Evolutionary conservation across 2,113 vertebrate species (phyloP), one percentile per base, ranked within the genome.

Genomic region (Limnothrissa miodon): DNA sequence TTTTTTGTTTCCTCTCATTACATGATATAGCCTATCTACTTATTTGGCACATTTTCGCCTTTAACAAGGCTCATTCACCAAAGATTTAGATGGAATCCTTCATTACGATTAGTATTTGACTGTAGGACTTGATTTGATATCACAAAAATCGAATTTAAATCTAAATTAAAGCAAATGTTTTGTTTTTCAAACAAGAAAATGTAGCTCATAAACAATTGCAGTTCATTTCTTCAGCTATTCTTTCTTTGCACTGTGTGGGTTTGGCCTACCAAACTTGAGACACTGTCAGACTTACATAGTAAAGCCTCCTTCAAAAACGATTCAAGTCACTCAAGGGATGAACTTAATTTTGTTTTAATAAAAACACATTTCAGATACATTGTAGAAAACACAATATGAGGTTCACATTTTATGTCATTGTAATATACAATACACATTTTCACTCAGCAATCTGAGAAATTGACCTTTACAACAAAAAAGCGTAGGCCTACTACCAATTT

Each of bases 401-500:
- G 45, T 94, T 91, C 92, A 93, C 92, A 91, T 94, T 93, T 87
- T 89, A 91, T 92, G 95, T 93, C 97, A 99, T 99, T 99, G 97
- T 99, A 99, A 99, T 99, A 98, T 99, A 98, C 97, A 99, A 99
- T 99, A 99, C 97, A 94, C 93, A 92, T 90, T 92, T 92, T 97
- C 90, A 93, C 97, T 99, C 97, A 99, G 97, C 92, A 98, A 97
- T 97, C 97, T 98, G 97, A 99, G 97, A 98, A 97, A 95, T 91
- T 82, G 87, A 92, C 87, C 90, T 93, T 90, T 92, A 92, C 90
- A 90, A 92, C 88, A 95, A 95, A 95, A 94, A 92, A 92, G 90
- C 85, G 84, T 85, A 87, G 87, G 83, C 91, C 82, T 74, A 88
- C 88, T 87, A 53, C 89, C 78, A 89, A 87, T 81, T 93, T 90